Base-by-base conservation (phyloP, 2,113 vertebrate species). In the Petrocephalus zakoni region DNA sequence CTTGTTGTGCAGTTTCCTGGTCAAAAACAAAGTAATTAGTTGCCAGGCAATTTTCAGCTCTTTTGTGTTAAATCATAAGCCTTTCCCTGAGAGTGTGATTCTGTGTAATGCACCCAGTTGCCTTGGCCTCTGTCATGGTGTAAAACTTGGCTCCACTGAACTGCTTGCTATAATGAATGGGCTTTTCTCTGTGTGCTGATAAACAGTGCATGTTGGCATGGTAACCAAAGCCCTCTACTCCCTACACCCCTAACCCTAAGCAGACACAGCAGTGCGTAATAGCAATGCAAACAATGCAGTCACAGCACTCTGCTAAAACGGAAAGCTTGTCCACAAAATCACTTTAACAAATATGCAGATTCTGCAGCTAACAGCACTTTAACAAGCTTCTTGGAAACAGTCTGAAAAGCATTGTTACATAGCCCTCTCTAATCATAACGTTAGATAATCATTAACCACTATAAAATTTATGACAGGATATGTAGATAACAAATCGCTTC, bases 181-280 rank as follows among this genome's bases (percentile, higher is more conserved):
- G 34, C 46, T 90, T 55, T 68, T 17, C 78, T 46, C 75, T 81
- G 21, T 86, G 37, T 75, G 72, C 52, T 87, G 42, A 29, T 58
- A 86, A 87, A 85, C 89, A 61, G 78, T 88, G 72, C 19, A 72
- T 34, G 89, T 88, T 75, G 89, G 61, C 89, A 88, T 88, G 61
- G 87, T 15, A 88, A 89, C 86, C 78, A 85, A 64, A 64, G 89
- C 82, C 87, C 89, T 87, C 68, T 56, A 22, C 82, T 83, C 46
- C 46, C 68, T 19, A 53, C 22, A 29, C 9, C 55, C 61, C 56
- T 49, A 85, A n/a, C 53, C 19, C 42, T 87, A 72, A 78, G 11
- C 72, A 78, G 72, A 6, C 34, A 78, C 34, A 78, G 72, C 17
- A 42, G 72, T 78, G 72, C 42, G 72, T 75, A 75, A 75, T 75